A percentile compares a stretch with the other conserved stretches of the same genome.
phyloP scores from a whole-genome alignment of 2,113 vertebrate species.

The Sinocyclocheilus rhinocerous region DNA sequence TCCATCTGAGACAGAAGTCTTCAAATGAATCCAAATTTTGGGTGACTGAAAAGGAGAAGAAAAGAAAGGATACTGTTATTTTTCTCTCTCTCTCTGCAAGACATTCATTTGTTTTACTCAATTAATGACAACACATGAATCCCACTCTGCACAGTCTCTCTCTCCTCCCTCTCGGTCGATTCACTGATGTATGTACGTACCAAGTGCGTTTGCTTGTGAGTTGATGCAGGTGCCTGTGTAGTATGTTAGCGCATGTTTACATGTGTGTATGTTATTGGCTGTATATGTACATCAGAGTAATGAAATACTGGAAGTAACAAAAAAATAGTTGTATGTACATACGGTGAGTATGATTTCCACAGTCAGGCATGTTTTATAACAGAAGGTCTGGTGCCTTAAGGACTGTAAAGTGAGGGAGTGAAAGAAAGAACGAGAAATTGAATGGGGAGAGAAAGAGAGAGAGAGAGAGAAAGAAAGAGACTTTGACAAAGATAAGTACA shows the following conservation, averaged over 20 bases:
- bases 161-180: constrained; percentile 21
- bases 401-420: constrained; percentile 3
- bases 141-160: constrained; percentile 32
- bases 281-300: background rate
- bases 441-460: constrained; percentile 5
- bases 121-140: constrained; percentile 34
- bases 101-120: constrained; percentile 56
- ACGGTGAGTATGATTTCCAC: constrained; percentile 52
- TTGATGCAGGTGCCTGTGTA: constrained; percentile 32
- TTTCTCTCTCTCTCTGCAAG: constrained; percentile 44
- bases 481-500: constrained; percentile 45
- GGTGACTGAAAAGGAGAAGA: constrained; percentile 48
- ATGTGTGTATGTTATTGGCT: background rate
- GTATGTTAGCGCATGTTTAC: background rate
- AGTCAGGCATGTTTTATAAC: constrained; percentile 60
- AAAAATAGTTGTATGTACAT: constrained; percentile 53
- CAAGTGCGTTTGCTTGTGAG: constrained; percentile 11
- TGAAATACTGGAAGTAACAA: background rate
- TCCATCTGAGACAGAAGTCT: constrained; percentile 79
- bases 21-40: constrained; percentile 41
- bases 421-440: constrained; percentile 15
- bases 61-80: constrained; percentile 56
- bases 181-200: constrained; percentile 51
- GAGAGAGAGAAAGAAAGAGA: background rate
- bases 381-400: constrained; percentile 76